These are phyloP conservation scores for Mustelus asterias DNA, from an alignment of 2,113 vertebrate genomes.

Conservation along the genomic window DNA sequence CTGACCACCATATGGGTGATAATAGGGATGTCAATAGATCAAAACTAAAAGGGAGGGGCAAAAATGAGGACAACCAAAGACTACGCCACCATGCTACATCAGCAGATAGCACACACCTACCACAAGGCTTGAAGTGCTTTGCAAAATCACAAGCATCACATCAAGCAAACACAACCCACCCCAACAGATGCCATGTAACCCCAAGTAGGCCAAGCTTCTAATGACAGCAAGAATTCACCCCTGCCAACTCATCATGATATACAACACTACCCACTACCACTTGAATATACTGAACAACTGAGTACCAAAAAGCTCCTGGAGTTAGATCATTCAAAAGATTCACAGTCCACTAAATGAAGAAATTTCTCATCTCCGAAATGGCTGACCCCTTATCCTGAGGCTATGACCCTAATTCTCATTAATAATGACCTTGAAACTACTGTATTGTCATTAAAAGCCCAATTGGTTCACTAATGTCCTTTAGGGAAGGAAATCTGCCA, in stretches of 20 bases:
- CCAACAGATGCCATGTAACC: not conserved
- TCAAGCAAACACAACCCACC: not conserved
- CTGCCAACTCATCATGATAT: not conserved
- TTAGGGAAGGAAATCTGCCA: too few species aligned
- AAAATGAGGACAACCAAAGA: not conserved
- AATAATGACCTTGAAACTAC: too few species aligned
- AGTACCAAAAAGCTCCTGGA: not conserved
- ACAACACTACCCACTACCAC: not conserved
- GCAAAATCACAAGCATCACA: not conserved
- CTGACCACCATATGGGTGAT: not conserved
- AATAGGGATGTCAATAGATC: not conserved
- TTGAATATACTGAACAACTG: not conserved
- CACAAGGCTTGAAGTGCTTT: not conserved
- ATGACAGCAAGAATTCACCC: not conserved
- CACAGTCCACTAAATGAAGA: not conserved
- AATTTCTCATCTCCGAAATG: not conserved
- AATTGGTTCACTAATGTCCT: too few species aligned
- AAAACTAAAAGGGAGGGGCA: not conserved
- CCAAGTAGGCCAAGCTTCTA: not conserved
- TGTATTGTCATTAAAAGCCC: too few species aligned
- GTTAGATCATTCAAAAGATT: not conserved
- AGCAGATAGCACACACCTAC: not conserved
- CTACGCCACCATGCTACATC: not conserved
- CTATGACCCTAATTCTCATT: not conserved
- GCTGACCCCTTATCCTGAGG: not conserved